Evolutionary conservation across 1,140 invertebrate genomes (phyloP), one percentile per base, ranked within the genome.

Genomic region (Pissodes strobi): DNA sequence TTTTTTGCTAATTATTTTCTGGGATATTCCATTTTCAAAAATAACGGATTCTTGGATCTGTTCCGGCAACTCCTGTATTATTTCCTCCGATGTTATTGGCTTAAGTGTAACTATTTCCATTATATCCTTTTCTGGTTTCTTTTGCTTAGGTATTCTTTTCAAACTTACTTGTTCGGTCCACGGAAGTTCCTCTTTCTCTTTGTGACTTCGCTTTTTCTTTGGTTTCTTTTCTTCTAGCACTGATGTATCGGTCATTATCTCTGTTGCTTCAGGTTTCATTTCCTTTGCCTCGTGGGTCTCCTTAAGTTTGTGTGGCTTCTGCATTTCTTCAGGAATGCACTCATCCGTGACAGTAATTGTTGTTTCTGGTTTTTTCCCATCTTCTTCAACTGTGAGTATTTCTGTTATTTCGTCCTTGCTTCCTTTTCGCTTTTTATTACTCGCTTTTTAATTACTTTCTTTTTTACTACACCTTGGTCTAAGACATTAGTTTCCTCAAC

Each of bases 111-210:
- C 70, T 30, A 72, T 57, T 70, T 82, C 79, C n/a, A 72, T 72
- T 68, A 79, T 72, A 22, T 76, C 75, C 53, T 80, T 76, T 68
- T 80, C 77, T 25, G 39, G 30, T 25, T 66, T 18, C 56, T 72
- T 62, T 2, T 53, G 63, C 45, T 39, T 52, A 13, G 61, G 69
- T 41, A 38, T 64, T 65, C 46, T 69, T 57, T 43, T 71, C 43
- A 70, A 67, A 68, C 67, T 71, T 60, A 19, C 70, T 70, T 72
- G 77, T 72, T 6, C 69, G 72, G 1, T 66, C 74, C 15, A 74
- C 60, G 43, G 49, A 2, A 72, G 61, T 49, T 74, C 69, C 10
- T 59, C 59, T 69, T 30, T 73, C 76, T 55, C 48, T 73, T 37
- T 69, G n/a, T n/a, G n/a, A n/a, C n/a, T n/a, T n/a, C n/a, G n/a